Conservation (phyloP, 1,140 invertebrate genomes). For the Drosophila micromelanica region DNA sequence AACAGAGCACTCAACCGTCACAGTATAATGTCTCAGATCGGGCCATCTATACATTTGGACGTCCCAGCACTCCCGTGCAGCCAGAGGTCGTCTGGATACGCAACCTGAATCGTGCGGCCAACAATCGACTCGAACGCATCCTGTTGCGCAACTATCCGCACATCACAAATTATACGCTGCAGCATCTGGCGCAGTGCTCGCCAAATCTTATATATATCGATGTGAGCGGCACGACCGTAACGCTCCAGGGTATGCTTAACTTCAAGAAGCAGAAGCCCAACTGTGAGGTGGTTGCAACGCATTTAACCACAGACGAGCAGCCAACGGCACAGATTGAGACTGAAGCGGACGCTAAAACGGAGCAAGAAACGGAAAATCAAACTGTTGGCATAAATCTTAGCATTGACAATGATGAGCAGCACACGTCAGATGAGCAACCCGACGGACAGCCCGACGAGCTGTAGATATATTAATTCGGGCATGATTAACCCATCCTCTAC, state of each 20-base stretch:
- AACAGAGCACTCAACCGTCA: constrained; percentile 6
- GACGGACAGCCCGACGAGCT: constrained; percentile 6
- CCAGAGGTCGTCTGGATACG: constrained; percentile 80
- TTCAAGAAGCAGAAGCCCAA: constrained; percentile 86
- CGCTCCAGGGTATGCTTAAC: constrained; percentile 85
- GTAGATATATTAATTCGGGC: constrained; percentile 1
- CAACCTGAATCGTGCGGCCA: constrained; percentile 63
- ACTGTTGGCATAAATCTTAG: constrained; percentile 10
- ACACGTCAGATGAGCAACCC: not conserved
- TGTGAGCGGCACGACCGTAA: constrained; percentile 87
- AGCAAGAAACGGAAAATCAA: not conserved
- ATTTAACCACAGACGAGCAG: constrained; percentile 47
- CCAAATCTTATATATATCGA: constrained; percentile 87
- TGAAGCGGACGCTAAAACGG: not conserved
- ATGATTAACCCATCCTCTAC: not conserved
- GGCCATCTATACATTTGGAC: constrained; percentile 79
- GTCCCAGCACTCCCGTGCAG: constrained; percentile 67
- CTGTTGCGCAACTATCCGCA: constrained; percentile 86
- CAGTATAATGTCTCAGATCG: constrained; percentile 69
- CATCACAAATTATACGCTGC: constrained; percentile 88
- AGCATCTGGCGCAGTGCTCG: constrained; percentile 87
- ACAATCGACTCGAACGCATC: constrained; percentile 75
- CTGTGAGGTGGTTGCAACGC: constrained; percentile 85
- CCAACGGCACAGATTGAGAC: constrained; percentile 34
- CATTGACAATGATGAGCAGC: constrained; percentile 13